Conservation (phyloP, 2,888 invertebrate species). For the Neocrepidodera transversa region DNA sequence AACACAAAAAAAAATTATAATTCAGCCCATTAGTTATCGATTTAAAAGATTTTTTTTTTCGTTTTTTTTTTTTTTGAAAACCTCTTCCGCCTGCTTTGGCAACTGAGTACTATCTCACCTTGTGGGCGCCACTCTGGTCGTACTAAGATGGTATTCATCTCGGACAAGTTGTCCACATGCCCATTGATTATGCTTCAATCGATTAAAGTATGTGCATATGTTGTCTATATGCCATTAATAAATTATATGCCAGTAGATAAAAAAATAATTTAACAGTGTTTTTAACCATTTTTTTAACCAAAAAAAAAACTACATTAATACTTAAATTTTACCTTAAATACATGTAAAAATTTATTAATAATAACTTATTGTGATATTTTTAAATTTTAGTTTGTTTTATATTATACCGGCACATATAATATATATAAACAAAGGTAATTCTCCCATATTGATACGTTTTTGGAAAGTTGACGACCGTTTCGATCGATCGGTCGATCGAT, state of each 20-base stretch:
- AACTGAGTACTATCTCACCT: slow-evolving; percentile 51
- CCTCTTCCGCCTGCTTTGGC: background rate
- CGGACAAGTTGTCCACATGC: slow-evolving; percentile 52
- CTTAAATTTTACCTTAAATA: no score
- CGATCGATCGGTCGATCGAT: slow-evolving; percentile 16
- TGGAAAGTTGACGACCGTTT: slow-evolving; percentile 33
- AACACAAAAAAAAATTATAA: no score
- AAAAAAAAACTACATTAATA: no score
- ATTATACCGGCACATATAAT: background rate
- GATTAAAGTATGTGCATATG: slow-evolving; percentile 45
- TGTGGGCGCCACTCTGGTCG: slow-evolving; percentile 56
- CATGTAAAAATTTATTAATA: no score
- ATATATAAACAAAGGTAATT: background rate
- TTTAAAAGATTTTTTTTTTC: no score
- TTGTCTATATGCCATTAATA: slow-evolving; percentile 39
- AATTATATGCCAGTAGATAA: slow-evolving; percentile 14
- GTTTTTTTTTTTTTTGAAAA: no score
- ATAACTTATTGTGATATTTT: no score
- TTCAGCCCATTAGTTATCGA: no score
- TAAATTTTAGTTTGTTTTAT: no score
- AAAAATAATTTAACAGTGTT: no score
- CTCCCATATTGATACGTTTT: slow-evolving; percentile 29
- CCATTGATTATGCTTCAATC: slow-evolving; percentile 52
- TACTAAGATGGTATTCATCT: slow-evolving; percentile 54
- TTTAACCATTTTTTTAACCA: no score